Base-by-base conservation (phyloP, 2,888 invertebrate genomes). In the Neoascia interrupta region DNA sequence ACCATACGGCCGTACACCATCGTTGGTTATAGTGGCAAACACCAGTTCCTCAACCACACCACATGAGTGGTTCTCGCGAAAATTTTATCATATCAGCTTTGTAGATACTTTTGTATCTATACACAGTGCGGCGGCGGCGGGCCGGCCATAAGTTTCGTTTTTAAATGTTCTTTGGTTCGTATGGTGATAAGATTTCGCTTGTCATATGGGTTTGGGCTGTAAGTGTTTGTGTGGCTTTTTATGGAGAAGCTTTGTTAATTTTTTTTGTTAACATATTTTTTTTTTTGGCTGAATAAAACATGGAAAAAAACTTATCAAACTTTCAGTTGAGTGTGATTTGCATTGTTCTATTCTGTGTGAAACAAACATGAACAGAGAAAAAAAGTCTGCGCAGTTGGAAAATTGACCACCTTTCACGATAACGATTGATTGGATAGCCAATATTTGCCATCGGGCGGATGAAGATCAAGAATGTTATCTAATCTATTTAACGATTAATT, bases 51-150 rank as follows among this genome's bases (percentile, higher is more conserved):
- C 31, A 34, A 4, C 19, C 31, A 37, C 18, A 13, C 13, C 43
- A 66, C 37, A 45, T n/a, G 37, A 56, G 63, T 53, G 58, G 51
- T 58, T 60, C 66, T 72, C 70, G 76, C 76, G 58, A 76, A 76
- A 43, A 58, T 56, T 72, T 72, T 66, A 79, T 66, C 72, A 79
- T 53, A 69, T 41, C 58, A 34, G 37, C 43, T 31, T 60, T 53
- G 58, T 64, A 64, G 64, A 72, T 45, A 47, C 53, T 53, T 60
- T 63, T 64, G 37, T 70, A 41, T 69, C 63, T 53, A 60, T 45
- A 18, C 41, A 28, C 45, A 58, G 58, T 26, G n/a, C n/a, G n/a
- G n/a, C n/a, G 5, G 26, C 26, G 8, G 5, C 8, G 5, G 26
- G 5, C 8, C 61, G 45, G 54, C 31, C 23, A 47, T 39, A 63